Conservation (phyloP, 2,888 invertebrate genomes). For the Anagyrus pseudococci region DNA sequence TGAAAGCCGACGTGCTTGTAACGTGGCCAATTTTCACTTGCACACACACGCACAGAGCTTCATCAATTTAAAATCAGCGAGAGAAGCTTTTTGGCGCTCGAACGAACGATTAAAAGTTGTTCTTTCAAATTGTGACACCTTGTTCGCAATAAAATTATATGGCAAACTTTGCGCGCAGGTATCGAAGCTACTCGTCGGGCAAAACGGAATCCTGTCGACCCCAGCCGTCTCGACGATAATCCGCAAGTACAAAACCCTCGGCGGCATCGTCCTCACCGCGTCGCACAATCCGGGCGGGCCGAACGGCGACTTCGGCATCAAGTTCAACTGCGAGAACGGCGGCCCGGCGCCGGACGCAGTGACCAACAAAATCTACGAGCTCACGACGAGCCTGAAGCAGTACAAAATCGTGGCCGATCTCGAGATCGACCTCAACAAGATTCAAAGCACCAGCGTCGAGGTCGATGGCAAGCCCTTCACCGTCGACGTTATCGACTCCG, state of each 20-base stretch:
- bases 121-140: too few species aligned
- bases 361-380: constrained; percentile 86
- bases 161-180: too few species aligned
- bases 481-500: constrained; percentile 91
- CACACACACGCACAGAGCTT: too few species aligned
- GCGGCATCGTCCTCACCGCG: constrained; percentile 97
- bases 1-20: too few species aligned
- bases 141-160: too few species aligned
- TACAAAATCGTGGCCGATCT: constrained; percentile 84
- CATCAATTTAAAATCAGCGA: too few species aligned
- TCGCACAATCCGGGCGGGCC: constrained; percentile 99
- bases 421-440: constrained; percentile 75
- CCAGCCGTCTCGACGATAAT: constrained; percentile 97
- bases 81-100: too few species aligned
- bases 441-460: constrained; percentile 66
- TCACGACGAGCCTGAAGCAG: constrained; percentile 78
- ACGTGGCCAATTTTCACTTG: too few species aligned
- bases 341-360: constrained; percentile 94
- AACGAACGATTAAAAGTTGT: too few species aligned
- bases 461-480: constrained; percentile 76
- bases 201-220: constrained; percentile 95
- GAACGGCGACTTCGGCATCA: constrained; percentile 97
- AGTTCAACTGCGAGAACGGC: constrained; percentile 97
- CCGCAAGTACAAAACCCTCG: constrained; percentile 83
- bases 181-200: constrained; percentile 85